Conservation (phyloP, 2,888 invertebrate species). For the Hirtodrosophila confusa region DNA sequence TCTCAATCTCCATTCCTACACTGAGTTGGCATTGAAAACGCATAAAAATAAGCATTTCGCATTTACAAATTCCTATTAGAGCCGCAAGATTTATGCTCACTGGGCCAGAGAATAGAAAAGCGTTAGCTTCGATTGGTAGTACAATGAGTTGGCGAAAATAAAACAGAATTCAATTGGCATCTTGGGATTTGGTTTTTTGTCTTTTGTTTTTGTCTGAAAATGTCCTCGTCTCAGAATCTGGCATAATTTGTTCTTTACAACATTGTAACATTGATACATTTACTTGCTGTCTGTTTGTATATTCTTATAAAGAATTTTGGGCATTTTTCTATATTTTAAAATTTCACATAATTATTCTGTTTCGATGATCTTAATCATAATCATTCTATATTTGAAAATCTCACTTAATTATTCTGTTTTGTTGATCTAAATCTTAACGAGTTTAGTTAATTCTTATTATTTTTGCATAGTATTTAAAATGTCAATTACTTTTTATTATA, state of each 20-base stretch:
- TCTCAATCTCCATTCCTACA: constrained; percentile 18
- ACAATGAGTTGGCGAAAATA: constrained; percentile 52
- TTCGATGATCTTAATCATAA: too few relatives aligned
- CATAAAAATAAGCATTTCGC: constrained; percentile 79
- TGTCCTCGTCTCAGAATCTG: constrained; percentile 6
- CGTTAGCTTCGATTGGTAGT: constrained; percentile 17
- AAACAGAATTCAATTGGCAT: constrained; percentile 52
- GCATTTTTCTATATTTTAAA: too few relatives aligned
- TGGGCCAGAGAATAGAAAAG: constrained; percentile 18
- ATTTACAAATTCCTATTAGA: constrained; percentile 72
- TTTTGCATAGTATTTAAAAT: too few relatives aligned
- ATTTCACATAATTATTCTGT: too few relatives aligned
- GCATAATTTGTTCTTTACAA: constrained; percentile 15
- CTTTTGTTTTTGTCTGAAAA: constrained; percentile 6
- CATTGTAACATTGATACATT: too few relatives aligned
- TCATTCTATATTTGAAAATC: too few relatives aligned
- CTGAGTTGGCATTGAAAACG: constrained; percentile 66
- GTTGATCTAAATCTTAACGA: too few relatives aligned
- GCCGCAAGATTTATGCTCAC: constrained; percentile 56
- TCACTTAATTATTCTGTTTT: too few relatives aligned
- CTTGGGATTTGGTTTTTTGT: constrained; percentile 60
- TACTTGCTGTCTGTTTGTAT: neutral
- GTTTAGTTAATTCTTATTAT: too few relatives aligned
- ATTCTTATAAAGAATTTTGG: neutral
- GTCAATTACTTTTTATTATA: too few relatives aligned